phyloP scores from a whole-genome alignment of 2,797 vertebrate genomes.

The Myotis planiceps region DNA sequence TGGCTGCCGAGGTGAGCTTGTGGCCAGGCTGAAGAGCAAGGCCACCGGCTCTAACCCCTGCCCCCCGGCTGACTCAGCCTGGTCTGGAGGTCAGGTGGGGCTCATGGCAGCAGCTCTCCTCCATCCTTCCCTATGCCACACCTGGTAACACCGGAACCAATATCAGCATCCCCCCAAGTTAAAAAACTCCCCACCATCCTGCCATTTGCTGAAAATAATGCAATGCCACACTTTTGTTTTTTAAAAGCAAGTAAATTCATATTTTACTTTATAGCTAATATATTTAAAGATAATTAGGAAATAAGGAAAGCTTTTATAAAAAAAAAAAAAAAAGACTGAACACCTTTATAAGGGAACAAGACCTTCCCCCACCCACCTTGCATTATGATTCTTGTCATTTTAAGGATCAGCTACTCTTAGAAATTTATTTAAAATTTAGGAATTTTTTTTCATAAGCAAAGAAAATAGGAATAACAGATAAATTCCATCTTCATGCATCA shows the following conservation, averaged over 20 bases:
- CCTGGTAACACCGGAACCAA: background rate
- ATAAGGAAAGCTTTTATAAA: background rate
- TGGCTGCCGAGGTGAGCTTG: background rate
- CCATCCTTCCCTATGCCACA: background rate
- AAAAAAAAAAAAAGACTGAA: background rate
- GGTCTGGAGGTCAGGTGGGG: background rate
- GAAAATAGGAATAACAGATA: constrained; percentile 3
- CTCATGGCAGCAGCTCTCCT: background rate
- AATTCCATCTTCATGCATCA: background rate
- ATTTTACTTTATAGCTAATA: constrained; percentile 62
- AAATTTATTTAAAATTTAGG: constrained; percentile 22
- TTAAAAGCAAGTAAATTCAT: constrained; percentile 22
- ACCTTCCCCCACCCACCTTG: background rate
- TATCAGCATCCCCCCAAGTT: background rate
- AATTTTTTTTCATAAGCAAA: background rate
- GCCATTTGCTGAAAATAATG: constrained; percentile 54
- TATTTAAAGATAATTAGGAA: constrained; percentile 7
- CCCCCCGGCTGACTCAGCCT: background rate
- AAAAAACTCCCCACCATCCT: background rate
- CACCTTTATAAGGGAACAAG: background rate
- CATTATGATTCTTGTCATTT: background rate
- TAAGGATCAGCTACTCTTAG: constrained; percentile 24
- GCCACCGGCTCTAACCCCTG: constrained; percentile 12
- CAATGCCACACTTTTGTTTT: background rate
- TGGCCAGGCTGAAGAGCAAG: constrained; percentile 36